Evolutionary conservation across 1,140 invertebrate species (phyloP), one percentile per base, ranked within the genome.

Genomic region (Drosophila nannoptera): DNA sequence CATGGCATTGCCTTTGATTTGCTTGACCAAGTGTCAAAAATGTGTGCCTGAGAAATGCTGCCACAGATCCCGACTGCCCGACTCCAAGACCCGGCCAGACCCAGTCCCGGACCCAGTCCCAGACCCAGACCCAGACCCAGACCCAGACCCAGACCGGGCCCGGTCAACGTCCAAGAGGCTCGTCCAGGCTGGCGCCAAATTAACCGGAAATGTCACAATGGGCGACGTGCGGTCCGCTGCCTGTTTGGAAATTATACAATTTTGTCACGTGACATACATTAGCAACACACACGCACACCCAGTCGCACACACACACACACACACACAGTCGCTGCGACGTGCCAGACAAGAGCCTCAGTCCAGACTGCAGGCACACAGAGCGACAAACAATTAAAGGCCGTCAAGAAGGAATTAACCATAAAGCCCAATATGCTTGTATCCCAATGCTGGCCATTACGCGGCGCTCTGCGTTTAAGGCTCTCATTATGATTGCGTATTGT

Each of bases 261-360:
- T 87, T 86, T 86, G 81, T 86, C 81, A 86, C 81, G 81, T 86
- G 81, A 86, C 77, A 75, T 77, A 82, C 82, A 86, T 86, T 86
- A 86, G 81, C 77, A 80, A 69, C 52, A 73, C 61, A 75, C 49
- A 64, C 38, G 80, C 35, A 64, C 45, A 59, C 58, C 40, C 46
- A 55, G 42, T 56, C 43, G 66, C 22, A 69, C 52, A 73, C 61
- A 75, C 49, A 64, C 38, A 81, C 35, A 64, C 45, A 59, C 58
- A 42, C 46, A 31, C 62, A 53, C 35, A 52, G 16, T 40, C 66
- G 35, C 16, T 54, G 70, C 73, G 75, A 82, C 78, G 75, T 84
- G 80, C 72, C 75, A 74, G 72, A 78, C 75, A 68, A 78, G 55
- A 48, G 61, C 36, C 63, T 49, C 56, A 55, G 65, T 70, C 63